phyloP scores from a whole-genome alignment of 2,888 invertebrate genomes.

The Pyrrhia umbra region DNA sequence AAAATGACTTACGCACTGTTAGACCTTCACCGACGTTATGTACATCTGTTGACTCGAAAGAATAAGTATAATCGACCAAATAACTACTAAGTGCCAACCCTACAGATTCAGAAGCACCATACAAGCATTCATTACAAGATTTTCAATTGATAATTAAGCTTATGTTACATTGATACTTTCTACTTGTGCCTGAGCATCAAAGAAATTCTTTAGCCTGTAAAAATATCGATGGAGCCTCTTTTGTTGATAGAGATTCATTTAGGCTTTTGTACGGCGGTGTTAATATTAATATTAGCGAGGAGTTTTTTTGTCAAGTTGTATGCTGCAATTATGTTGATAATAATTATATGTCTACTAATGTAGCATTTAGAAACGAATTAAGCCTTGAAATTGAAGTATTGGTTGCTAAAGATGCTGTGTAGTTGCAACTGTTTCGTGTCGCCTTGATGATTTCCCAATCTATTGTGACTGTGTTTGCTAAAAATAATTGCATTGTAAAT shows the following conservation, averaged over 20 bases:
- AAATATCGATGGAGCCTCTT: slow-evolving; percentile 49
- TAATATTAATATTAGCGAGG: slow-evolving; percentile 44
- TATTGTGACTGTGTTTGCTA: neutral
- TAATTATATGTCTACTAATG: neutral
- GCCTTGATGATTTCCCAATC: neutral
- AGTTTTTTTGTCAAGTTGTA: slow-evolving; percentile 25
- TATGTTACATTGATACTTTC: slow-evolving; percentile 82
- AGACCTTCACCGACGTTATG: no score
- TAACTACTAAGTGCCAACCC: slow-evolving; percentile 39
- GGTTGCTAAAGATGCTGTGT: neutral
- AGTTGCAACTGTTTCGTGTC: neutral
- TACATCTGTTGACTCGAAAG: no score
- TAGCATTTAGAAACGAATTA: neutral
- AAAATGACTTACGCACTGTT: no score
- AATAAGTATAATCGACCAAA: neutral
- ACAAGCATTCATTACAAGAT: slow-evolving; percentile 82
- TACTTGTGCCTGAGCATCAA: slow-evolving; percentile 69
- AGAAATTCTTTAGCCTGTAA: slow-evolving; percentile 70
- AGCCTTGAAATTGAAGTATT: slow-evolving; percentile 5
- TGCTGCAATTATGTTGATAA: neutral
- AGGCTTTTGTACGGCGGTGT: slow-evolving; percentile 19
- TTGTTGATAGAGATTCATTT: slow-evolving; percentile 45
- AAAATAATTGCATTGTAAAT: neutral
- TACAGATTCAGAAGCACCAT: slow-evolving; percentile 55
- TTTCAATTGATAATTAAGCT: slow-evolving; percentile 89